A percentile compares a stretch with the other conserved stretches of the same genome.
phyloP scores from a whole-genome alignment of 1,140 invertebrate genomes.

The Oncopodura yosiiana region DNA sequence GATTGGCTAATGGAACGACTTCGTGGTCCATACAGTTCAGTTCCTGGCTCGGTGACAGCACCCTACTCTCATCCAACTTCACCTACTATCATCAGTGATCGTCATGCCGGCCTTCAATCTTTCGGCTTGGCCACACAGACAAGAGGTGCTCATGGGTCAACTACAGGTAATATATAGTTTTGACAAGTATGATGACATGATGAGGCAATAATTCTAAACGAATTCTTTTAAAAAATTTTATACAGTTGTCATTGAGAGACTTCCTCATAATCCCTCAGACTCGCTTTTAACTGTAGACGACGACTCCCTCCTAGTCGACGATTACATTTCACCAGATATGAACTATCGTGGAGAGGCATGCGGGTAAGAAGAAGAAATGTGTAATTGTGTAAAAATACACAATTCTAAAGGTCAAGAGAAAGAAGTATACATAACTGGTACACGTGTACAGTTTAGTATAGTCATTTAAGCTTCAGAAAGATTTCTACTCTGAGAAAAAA shows the following conservation, averaged over 20 bases:
- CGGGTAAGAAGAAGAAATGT: too few relatives aligned
- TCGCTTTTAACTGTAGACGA: slow-evolving; percentile 33
- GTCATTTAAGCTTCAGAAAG: too few relatives aligned
- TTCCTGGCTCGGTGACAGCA: slow-evolving; percentile 28
- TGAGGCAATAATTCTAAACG: too few relatives aligned
- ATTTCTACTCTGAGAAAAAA: too few relatives aligned
- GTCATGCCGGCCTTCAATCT: slow-evolving; percentile 22
- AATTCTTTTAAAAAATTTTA: too few relatives aligned
- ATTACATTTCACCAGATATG: slow-evolving; percentile 34
- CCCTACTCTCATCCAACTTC: slow-evolving; percentile 32
- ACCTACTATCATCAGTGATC: slow-evolving; percentile 27
- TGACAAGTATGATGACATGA: neutral
- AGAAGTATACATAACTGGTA: neutral
- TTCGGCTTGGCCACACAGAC: slow-evolving; percentile 27
- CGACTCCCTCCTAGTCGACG: slow-evolving; percentile 31
- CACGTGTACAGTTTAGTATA: too few relatives aligned
- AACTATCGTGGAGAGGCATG: slow-evolving; percentile 28
- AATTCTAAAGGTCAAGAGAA: neutral
- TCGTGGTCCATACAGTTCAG: slow-evolving; percentile 29
- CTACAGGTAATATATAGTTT: neutral
- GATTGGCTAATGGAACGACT: slow-evolving; percentile 32
- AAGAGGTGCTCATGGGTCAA: slow-evolving; percentile 14
- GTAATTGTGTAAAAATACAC: too few relatives aligned
- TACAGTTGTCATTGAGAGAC: slow-evolving; percentile 26
- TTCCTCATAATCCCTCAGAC: slow-evolving; percentile 23